Evolutionary conservation across 2,888 invertebrate genomes (phyloP), one percentile per base, ranked within the genome.

Genomic region (Drosophila tanythrix): DNA sequence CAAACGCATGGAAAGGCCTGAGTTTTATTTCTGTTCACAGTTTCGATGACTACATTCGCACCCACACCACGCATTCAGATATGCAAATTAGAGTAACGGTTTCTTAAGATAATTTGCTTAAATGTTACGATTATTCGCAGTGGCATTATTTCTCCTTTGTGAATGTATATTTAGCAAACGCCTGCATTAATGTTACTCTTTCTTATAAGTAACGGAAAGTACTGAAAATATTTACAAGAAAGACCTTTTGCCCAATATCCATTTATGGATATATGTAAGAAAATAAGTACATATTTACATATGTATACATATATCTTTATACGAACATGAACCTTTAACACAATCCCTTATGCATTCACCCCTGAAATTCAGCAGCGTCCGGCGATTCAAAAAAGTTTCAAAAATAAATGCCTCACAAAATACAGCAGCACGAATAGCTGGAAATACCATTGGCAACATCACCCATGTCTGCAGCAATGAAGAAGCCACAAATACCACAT

Each of bases 321-420:
- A 29, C 8, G 13, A 56, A 27, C n/a, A n/a, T 36, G 11, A 18
- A 52, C 31, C 10, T 38, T 36, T 36, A 29, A 52, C 21, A 29
- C 21, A 6, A 4, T 25, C 18, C 31, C n/a, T 43, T 51, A 27
- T 55, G 33, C 31, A 55, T 25, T 27, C 52, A 53, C 25, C 27
- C 43, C 21, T 51, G 13, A 43, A 58, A 35, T 52, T 18, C 62
- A 53, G 21, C 52, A 53, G 66, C 58, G 63, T 74, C 79, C 74
- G 70, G 62, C 55, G 46, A 55, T 55, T 68, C 27, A 51, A 18
- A 31, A 40, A 43, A 72, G 48, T 55, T 50, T 52, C 51, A 57
- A 74, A 60, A 70, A 64, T 57, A 74, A 79, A 53, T 60, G 64
- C 48, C 61, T 59, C 50, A 27, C 61, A 51, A 70, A 53, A 62